Evolutionary conservation across 2,113 vertebrate genomes (phyloP), one percentile per base, ranked within the genome.

Genomic region (Origma solitaria): DNA sequence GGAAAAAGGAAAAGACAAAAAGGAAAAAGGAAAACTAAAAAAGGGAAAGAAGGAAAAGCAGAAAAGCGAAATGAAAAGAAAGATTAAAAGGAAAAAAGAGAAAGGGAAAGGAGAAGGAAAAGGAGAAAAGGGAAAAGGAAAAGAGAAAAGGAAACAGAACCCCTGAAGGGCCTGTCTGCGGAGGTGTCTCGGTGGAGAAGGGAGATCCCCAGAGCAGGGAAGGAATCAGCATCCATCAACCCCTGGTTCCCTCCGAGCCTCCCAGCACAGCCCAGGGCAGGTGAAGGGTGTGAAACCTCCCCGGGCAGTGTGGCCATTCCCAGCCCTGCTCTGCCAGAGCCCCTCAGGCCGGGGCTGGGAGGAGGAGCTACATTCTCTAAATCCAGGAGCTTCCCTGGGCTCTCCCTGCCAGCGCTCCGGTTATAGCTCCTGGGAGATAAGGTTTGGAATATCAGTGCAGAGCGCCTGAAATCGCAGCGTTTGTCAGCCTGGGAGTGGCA

Each of bases 61-160:
- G n/a, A n/a, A n/a, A n/a, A n/a, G n/a, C n/a, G n/a, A n/a, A n/a
- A n/a, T n/a, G n/a, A n/a, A n/a, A n/a, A n/a, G n/a, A n/a, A 40
- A 40, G 38, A 10, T 50, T 13, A 50, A 40, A 40, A 40, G 13
- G 38, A 13, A 13, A 40, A 40, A 40, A 40, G 38, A 13, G 38
- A 40, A 40, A 40, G 38, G 38, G 13, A 7, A 21, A 24, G 28
- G 14, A 3, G 11, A 24, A 17, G 6, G 40, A 6, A 3, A 2
- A 1, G 5, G 13, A 2, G 1, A 2, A 24, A 12, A 14, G 8
- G 2, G 42, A 25, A 21, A 19, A 1, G 0, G 2, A 12, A 25
- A 2, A 7, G 3, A 16, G 3, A 11, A 50, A 51, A 24, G 27
- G 22, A 44, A 35, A 31, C 28, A 4, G 22, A 57, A 11, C 5